Percentiles rank a stretch among this genome's conserved stretches.
These are phyloP conservation scores for Pangasius sanitwongsei DNA, from an alignment of 2,797 vertebrate species.

Conservation along the genomic window DNA sequence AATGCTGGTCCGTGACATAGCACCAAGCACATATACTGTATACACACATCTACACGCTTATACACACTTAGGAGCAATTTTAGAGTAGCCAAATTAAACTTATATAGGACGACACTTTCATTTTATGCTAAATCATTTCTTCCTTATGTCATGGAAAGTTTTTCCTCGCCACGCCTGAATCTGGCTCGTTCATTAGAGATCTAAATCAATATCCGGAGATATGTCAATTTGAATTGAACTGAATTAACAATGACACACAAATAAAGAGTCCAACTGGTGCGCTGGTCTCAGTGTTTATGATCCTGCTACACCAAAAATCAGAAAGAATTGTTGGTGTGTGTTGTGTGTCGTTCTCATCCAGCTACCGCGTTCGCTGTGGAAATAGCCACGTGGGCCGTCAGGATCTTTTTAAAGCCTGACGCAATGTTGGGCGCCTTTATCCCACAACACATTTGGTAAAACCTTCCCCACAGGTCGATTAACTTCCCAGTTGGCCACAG, in stretches of 20 bases:
- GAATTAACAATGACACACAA: neutral
- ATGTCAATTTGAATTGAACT: neutral
- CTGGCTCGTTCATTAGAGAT: neutral
- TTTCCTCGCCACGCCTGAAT: neutral
- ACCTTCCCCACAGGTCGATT: neutral
- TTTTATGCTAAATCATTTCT: neutral
- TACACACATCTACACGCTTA: neutral
- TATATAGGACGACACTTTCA: neutral
- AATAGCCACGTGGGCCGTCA: neutral
- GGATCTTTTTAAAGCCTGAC: slow-evolving; percentile 9
- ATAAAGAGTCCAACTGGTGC: neutral
- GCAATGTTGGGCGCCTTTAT: neutral
- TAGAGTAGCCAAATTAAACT: neutral
- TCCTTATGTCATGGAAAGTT: neutral
- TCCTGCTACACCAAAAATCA: neutral
- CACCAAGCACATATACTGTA: neutral
- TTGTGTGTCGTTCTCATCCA: neutral
- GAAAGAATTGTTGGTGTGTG: neutral
- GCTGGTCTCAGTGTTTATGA: neutral
- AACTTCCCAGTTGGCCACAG: neutral
- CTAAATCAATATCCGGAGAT: neutral
- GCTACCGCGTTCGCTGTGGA: neutral
- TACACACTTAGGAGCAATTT: neutral
- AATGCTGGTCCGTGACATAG: neutral
- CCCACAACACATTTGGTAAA: neutral